Evolutionary conservation across 2,113 vertebrate genomes (phyloP).

Genomic region (Thomomys bottae): DNA sequence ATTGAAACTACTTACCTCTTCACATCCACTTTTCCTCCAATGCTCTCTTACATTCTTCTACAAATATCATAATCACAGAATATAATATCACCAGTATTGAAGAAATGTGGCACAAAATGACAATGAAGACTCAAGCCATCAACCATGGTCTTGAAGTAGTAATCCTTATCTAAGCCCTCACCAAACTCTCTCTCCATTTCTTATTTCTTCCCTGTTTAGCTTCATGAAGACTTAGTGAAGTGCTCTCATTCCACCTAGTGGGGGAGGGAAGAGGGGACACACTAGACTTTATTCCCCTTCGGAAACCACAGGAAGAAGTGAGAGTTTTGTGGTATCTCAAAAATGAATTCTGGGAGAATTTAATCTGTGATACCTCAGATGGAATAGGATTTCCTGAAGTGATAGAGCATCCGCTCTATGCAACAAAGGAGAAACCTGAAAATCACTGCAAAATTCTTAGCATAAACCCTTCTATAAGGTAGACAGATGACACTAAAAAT

Average conservation of each 20-base stretch:
- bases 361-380: neutral
- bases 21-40: neutral
- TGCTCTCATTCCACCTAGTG: neutral
- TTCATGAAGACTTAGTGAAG: neutral
- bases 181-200: neutral
- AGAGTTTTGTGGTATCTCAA: neutral
- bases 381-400: neutral
- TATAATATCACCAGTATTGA: neutral
- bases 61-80: neutral
- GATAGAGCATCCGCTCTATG: neutral
- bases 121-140: too few species aligned
- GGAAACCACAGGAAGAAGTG: neutral
- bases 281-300: neutral
- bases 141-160: neutral
- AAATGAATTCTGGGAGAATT: neutral
- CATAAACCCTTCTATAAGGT: neutral
- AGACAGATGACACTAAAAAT: neutral
- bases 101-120: neutral
- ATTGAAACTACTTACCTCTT: neutral
- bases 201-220: neutral
- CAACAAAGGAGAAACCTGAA: conserved; percentile 5
- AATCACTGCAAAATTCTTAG: neutral
- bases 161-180: neutral
- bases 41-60: too few species aligned
- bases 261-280: fast-evolving